Percentiles rank a stretch among this genome's conserved stretches.
Evolutionary conservation across 1,140 invertebrate species (phyloP).

Genomic region (Lasioglossum albipes): DNA sequence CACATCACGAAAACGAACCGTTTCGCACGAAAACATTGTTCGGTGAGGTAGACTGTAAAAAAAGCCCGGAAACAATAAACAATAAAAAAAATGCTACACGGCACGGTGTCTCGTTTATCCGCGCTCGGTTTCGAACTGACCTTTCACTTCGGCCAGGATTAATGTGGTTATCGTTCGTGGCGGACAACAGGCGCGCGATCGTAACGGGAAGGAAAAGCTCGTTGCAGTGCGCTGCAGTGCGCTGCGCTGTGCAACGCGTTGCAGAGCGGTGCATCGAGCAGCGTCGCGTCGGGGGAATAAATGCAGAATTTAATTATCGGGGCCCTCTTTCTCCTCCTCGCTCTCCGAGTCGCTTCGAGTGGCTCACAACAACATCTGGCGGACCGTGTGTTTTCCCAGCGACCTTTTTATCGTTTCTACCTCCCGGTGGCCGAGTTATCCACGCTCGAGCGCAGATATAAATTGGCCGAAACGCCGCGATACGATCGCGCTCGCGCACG

Average conservation of each 20-base stretch:
- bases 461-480: slow-evolving; percentile 42
- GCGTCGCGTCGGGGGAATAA: not conserved
- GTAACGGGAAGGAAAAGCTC: slow-evolving; percentile 5
- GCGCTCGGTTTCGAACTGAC: slow-evolving; percentile 15
- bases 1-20: no score
- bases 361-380: slow-evolving; percentile 33
- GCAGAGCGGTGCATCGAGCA: no score
- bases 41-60: not conserved
- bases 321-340: not conserved
- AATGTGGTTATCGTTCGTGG: slow-evolving; percentile 11
- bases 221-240: no score
- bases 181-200: not conserved
- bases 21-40: not conserved
- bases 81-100: slow-evolving; percentile 1
- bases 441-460: slow-evolving; percentile 43
- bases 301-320: slow-evolving; percentile 37
- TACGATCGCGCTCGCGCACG: slow-evolving; percentile 16
- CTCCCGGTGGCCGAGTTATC: slow-evolving; percentile 15
- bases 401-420: slow-evolving; percentile 43
- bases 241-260: no score
- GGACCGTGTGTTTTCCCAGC: slow-evolving; percentile 7
- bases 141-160: slow-evolving; percentile 20
- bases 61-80: not conserved
- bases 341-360: not conserved
- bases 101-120: not conserved